Evolutionary conservation across 2,888 invertebrate genomes (phyloP), one percentile per base, ranked within the genome.

Genomic region (Geophilus truncorum): DNA sequence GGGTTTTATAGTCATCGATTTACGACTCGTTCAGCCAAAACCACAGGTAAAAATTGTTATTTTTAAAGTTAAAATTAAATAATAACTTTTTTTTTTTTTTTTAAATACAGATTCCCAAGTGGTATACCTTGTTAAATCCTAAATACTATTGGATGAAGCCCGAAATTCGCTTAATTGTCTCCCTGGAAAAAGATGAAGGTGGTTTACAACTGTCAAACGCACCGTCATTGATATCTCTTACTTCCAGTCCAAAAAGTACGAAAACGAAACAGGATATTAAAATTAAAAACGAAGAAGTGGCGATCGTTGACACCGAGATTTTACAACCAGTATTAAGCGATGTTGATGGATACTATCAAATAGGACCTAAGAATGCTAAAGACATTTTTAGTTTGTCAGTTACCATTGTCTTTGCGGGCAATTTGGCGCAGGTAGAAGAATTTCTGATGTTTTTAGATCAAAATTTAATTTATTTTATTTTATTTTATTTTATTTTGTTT

Each of bases 1-100:
- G 77, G 88, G 88, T 23, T 88, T 88, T 84, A 86, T 88, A 28
- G 84, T 88, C 6, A 82, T 88, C n/a, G 88, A 88, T 82, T 83
- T 88, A 9, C 82, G 88, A 77, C 85, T 87, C 25, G 87, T 87
- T n/a, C 84, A 84, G 18, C 83, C 82, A 23, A 83, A 82, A 34
- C 62, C 34, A 12, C 80, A 45, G 36, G 80, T 80, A 28, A 40
- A n/a, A n/a, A n/a, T n/a, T n/a, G n/a, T n/a, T n/a, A n/a, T n/a
- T n/a, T n/a, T n/a, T n/a, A n/a, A n/a, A n/a, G n/a, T n/a, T n/a
- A n/a, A n/a, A n/a, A n/a, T n/a, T n/a, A n/a, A n/a, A n/a, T n/a
- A n/a, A n/a, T n/a, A n/a, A n/a, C n/a, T n/a, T n/a, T 34, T 1
- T 9, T 10, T 3, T 32, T 28, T 10, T 1, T 77, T 70, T 1